phyloP scores from a whole-genome alignment of 2,113 vertebrate species.

The Solea solea region DNA sequence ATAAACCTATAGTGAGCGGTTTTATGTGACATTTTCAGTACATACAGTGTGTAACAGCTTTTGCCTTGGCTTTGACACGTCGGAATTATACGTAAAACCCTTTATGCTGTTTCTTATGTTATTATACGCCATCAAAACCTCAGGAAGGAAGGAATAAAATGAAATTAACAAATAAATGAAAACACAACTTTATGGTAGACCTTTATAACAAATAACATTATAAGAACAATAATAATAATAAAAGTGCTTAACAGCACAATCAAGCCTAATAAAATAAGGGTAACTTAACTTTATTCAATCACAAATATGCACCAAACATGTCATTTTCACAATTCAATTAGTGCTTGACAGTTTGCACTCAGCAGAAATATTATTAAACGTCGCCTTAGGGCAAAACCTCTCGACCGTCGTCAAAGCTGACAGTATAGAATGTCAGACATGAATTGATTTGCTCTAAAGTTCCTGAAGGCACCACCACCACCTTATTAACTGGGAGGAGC shows the following conservation, averaged over 20 bases:
- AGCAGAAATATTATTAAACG: constrained; percentile 40
- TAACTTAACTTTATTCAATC: neutral
- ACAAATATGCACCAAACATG: neutral
- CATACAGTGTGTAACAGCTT: constrained; percentile 3
- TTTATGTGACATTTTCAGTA: constrained; percentile 40
- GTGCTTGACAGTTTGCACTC: neutral
- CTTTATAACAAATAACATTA: too few relatives aligned
- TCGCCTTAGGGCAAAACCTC: constrained; percentile 9
- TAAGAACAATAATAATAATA: too few relatives aligned
- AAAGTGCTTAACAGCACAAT: too few relatives aligned
- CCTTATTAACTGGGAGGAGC: neutral
- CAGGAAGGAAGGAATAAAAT: too few relatives aligned
- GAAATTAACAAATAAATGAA: too few relatives aligned
- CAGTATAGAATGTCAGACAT: constrained; percentile 10
- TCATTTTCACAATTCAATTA: neutral
- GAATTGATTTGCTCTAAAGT: constrained; percentile 22
- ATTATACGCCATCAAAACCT: constrained; percentile 7
- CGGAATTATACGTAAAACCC: constrained; percentile 5
- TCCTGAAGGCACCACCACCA: constrained; percentile 4
- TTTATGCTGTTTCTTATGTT: constrained; percentile 26
- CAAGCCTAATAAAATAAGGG: too few relatives aligned
- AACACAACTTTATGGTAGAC: too few relatives aligned
- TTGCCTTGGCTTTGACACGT: constrained; percentile 18
- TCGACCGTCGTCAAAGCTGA: constrained; percentile 18
- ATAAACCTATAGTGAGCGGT: neutral